A percentile compares a stretch with the other conserved stretches of the same genome.
Conservation (phyloP, 2,888 invertebrate species). For the Iphiclides podalirius region DNA sequence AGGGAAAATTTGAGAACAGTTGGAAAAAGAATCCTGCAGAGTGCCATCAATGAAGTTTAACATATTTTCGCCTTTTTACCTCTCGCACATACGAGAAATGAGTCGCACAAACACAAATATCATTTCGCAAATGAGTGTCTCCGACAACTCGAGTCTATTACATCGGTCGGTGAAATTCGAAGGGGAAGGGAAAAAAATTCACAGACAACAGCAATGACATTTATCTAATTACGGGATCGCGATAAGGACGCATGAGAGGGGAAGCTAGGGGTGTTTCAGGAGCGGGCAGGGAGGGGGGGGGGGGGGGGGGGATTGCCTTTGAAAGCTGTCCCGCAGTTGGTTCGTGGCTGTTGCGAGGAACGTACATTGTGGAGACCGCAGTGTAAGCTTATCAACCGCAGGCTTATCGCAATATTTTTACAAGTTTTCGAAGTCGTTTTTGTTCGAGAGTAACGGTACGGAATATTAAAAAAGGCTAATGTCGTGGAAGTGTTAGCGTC, state of each 20-base stretch:
- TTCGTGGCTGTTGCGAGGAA: constrained; percentile 31
- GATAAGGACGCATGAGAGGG: constrained; percentile 57
- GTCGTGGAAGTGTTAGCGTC: too few species aligned
- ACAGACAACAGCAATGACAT: constrained; percentile 74
- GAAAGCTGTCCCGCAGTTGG: constrained; percentile 62
- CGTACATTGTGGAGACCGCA: constrained; percentile 28
- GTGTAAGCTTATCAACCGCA: not conserved
- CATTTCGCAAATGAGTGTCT: constrained; percentile 32
- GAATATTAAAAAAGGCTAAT: too few species aligned
- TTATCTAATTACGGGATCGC: constrained; percentile 77
- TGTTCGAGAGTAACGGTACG: too few species aligned
- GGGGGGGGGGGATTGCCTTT: too few species aligned
- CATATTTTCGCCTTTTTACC: constrained; percentile 37
- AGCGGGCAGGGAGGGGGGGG: constrained; percentile 37
- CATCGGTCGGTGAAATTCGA: constrained; percentile 47
- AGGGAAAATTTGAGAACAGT: constrained; percentile 20
- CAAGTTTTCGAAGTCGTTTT: constrained; percentile 17
- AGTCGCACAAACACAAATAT: constrained; percentile 30
- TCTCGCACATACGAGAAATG: constrained; percentile 23
- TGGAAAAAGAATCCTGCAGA: constrained; percentile 35
- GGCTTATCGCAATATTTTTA: constrained; percentile 23
- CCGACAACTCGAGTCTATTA: constrained; percentile 46
- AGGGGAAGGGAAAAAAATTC: constrained; percentile 43
- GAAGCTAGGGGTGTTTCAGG: constrained; percentile 36
- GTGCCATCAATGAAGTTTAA: constrained; percentile 36